Conservation (phyloP, 2,113 vertebrate species). For the Nanorana parkeri region DNA sequence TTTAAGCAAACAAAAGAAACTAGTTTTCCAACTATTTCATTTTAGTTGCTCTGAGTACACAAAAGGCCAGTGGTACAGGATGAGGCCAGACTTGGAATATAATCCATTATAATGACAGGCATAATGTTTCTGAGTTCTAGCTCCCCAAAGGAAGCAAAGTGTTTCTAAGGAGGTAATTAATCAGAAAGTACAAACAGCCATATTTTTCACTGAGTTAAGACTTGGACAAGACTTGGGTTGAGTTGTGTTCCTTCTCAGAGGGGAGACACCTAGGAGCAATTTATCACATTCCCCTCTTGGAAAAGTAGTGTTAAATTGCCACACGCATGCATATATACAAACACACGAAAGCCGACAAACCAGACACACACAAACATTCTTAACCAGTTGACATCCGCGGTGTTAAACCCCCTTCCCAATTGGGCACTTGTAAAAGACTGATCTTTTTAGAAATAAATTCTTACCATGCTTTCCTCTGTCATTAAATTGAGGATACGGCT, state of each 20-base stretch:
- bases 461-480: too few species aligned
- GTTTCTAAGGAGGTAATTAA: constrained; percentile 48
- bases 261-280: constrained; percentile 23
- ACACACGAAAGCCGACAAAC: too few species aligned
- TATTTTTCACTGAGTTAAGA: constrained; percentile 19
- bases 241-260: constrained; percentile 15
- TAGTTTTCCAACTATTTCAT: not conserved
- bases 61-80: not conserved
- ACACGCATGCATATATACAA: not conserved
- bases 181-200: constrained; percentile 15
- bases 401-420: too few species aligned
- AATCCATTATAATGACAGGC: constrained; percentile 12
- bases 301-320: not conserved
- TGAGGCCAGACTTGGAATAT: not conserved
- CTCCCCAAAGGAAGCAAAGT: constrained; percentile 36
- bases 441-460: too few species aligned
- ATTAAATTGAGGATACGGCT: too few species aligned
- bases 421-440: too few species aligned
- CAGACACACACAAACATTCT: too few species aligned
- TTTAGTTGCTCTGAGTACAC: not conserved
- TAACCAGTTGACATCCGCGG: too few species aligned
- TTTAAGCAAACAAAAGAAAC: not conserved
- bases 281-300: constrained; percentile 10
- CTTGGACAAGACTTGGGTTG: constrained; percentile 14
- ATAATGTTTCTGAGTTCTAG: constrained; percentile 18